A percentile compares a stretch with the other conserved stretches of the same genome.
These are phyloP conservation scores for Meda fulgida DNA, from an alignment of 2,797 vertebrate species.

Conservation along the genomic window DNA sequence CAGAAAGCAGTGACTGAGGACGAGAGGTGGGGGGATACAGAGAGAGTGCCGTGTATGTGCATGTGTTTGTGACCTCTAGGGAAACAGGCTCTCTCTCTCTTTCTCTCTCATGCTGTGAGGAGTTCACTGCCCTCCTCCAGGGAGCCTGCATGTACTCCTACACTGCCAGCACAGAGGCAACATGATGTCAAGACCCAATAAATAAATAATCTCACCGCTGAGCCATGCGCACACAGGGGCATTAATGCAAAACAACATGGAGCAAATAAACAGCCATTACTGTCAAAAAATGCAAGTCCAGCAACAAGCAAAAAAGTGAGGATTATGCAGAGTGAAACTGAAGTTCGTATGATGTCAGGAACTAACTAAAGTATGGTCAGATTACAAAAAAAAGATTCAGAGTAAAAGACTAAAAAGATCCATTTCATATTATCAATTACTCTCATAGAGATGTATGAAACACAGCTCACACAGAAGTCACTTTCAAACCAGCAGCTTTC, in stretches of 20 bases:
- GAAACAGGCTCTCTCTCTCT: conserved; percentile 1
- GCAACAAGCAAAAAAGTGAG: not conserved
- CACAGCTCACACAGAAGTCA: not conserved
- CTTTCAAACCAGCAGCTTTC: not conserved
- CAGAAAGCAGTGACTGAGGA: conserved; percentile 32
- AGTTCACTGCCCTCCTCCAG: conserved; percentile 17
- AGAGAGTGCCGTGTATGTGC: not conserved
- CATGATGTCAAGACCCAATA: conserved; percentile 36
- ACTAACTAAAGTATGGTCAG: not conserved
- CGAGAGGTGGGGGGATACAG: not conserved
- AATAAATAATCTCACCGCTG: conserved; percentile 36
- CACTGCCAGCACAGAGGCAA: conserved; percentile 11
- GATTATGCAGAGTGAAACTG: not conserved
- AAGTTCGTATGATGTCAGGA: not conserved
- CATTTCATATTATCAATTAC: not conserved
- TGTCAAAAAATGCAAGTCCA: conserved; percentile 15
- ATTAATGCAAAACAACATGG: conserved; percentile 31
- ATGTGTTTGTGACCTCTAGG: conserved; percentile 30
- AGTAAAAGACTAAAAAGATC: not conserved
- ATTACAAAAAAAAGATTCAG: not conserved
- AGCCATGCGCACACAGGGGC: conserved; percentile 11
- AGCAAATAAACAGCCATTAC: conserved; percentile 45
- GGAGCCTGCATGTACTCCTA: conserved; percentile 9
- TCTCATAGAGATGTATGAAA: not conserved
- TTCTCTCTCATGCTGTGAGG: conserved; percentile 10